Base-by-base conservation (phyloP, 2,888 invertebrate genomes). In the Omphaloscelis lunosa region DNA sequence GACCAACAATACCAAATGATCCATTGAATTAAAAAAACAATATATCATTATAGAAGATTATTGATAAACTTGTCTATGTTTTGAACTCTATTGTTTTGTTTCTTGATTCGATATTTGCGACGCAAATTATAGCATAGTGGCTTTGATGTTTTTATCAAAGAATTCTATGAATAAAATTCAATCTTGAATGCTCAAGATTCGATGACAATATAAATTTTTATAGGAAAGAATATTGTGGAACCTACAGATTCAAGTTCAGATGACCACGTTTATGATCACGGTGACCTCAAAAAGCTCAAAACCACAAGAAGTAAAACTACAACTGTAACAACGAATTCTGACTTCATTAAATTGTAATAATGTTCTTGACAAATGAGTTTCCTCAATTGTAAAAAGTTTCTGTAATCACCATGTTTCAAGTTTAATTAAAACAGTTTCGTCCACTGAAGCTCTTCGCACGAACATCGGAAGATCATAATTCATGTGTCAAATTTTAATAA, bases 1-100 rank as follows among this genome's bases (percentile, higher is more conserved):
- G 84, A 75, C 70, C 67, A 88, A 75, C 81, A 76, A 82, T 72
- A 79, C 66, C 79, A 85, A 89, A 85, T 83, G 82, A 85, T 75
- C 84, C 82, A 90, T 90, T 90, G 90, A 89, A 89, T 91, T 83
- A 86, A 53, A 81, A 75, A 71, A 89, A 90, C 90, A 89, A 91
- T 91, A 85, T 89, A 90, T 91, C 91, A 90, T 90, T 88, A 89
- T 72, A 84, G 77, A 79, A 86, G 90, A 91, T 90, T 82, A 75
- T 72, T 82, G 91, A 91, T 91, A 89, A 87, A 87, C 80, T 53
- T 73, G 80, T 63, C 77, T 75, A 80, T 75, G 87, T 80, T 86
- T 79, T 73, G 65, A 78, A 66, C 84, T 48, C 86, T 80, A 90
- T 90, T 90, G 89, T 90, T 27, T 86, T 82, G 71, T 75, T 45